phyloP scores from a whole-genome alignment of 2,113 vertebrate species.

The Lathamus discolor region DNA sequence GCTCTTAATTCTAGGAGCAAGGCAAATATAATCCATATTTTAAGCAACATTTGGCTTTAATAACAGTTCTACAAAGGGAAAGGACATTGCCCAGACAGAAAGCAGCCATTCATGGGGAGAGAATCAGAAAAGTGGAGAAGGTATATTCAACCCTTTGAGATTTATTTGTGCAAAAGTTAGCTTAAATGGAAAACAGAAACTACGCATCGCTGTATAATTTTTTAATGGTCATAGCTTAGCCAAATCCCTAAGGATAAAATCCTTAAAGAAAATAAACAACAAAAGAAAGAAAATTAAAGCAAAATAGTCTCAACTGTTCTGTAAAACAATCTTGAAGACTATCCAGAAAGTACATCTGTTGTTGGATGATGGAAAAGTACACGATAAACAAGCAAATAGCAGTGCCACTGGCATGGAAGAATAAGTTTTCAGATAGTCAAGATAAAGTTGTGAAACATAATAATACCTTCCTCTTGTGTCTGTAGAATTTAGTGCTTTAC shows the following conservation, averaged over 20 bases:
- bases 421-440: not conserved
- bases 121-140: slow-evolving; percentile 9
- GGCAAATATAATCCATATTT: slow-evolving; percentile 21
- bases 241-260: slow-evolving; percentile 22
- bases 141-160: slow-evolving; percentile 35
- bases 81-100: not conserved
- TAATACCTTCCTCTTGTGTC: not conserved
- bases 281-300: slow-evolving; percentile 36
- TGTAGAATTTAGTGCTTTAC: not conserved
- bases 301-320: not conserved
- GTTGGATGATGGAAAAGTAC: slow-evolving; percentile 10
- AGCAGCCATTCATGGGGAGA: not conserved
- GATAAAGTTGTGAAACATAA: not conserved
- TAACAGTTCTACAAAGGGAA: not conserved
- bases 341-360: slow-evolving; percentile 33
- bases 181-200: slow-evolving; percentile 57
- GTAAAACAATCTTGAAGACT: slow-evolving; percentile 1
- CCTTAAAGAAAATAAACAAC: slow-evolving; percentile 24
- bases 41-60: slow-evolving; percentile 37
- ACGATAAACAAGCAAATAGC: slow-evolving; percentile 1
- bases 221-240: slow-evolving; percentile 7
- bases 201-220: slow-evolving; percentile 8
- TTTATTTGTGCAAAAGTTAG: slow-evolving; percentile 43
- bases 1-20: not conserved
- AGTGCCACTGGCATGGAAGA: not conserved